Evolutionary conservation across 1,140 invertebrate genomes (phyloP), one percentile per base, ranked within the genome.

Genomic region (Andricus grossulariae): DNA sequence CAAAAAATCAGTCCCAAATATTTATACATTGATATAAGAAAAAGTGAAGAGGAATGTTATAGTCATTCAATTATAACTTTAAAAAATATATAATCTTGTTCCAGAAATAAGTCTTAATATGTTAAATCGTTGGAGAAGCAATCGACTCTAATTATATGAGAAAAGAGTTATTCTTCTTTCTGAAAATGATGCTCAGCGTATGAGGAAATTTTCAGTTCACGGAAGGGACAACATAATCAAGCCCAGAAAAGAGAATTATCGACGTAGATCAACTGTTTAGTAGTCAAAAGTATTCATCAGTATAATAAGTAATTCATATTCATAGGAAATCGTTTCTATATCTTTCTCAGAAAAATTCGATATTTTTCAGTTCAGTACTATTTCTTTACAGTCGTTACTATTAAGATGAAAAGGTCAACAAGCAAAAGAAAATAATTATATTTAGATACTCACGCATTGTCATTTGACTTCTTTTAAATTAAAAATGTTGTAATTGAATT

Each of bases 301-400:
- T 54, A 66, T 66, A 66, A 66, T 66, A 66, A 66, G 60, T 66
- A 66, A 66, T 66, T 66, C 60, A 66, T 66, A 66, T 66, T 66
- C 60, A 66, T 32, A 66, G 60, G 32, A 66, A 66, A 66, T 66
- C 16, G 25, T n/a, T 66, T 66, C 60, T 39, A 32, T 32, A 39
- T 25, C 16, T 66, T 66, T 66, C 25, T 39, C 32, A 66, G 60
- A 66, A 66, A 7, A 39, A 66, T 66, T 66, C 15, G 6, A 10
- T 39, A 66, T 32, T 66, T 32, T 25, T 60, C 3, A 45, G 39
- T 45, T 45, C 39, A 66, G 25, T 12, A 54, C 19, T 8, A 54
- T n/a, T 54, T 18, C 10, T 19, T n/a, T 54, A n/a, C 18, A 18
- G 19, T 54, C 8, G n/a, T 11, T 54, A 45, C 39, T 45, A 10